Evolutionary conservation across 2,888 invertebrate species (phyloP).

Genomic region (Rhagonycha fulva): DNA sequence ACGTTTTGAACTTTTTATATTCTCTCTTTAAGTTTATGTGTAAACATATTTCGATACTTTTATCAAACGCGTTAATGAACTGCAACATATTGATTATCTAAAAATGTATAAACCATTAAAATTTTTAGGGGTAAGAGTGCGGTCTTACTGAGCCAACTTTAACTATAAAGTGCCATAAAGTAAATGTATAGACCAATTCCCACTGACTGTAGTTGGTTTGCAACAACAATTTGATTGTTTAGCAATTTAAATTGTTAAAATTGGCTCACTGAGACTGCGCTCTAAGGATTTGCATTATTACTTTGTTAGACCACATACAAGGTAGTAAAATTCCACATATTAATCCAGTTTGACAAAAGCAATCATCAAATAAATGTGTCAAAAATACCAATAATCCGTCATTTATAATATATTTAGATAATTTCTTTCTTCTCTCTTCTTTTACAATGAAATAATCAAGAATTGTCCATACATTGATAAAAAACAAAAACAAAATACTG

Average conservation of each 20-base stretch:
- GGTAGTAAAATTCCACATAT: neutral
- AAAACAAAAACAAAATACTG: neutral
- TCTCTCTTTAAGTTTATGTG: too few relatives aligned
- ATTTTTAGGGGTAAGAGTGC: neutral
- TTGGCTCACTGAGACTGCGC: too few relatives aligned
- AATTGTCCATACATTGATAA: neutral
- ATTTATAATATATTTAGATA: neutral
- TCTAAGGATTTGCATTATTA: neutral
- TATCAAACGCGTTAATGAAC: neutral
- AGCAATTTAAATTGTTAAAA: too few relatives aligned
- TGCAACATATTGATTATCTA: neutral
- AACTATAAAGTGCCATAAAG: too few relatives aligned
- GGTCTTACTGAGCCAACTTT: too few relatives aligned
- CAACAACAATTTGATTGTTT: too few relatives aligned
- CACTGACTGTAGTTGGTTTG: too few relatives aligned
- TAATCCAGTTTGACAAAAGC: neutral
- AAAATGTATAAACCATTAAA: neutral
- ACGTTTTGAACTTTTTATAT: too few relatives aligned
- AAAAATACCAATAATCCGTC: neutral
- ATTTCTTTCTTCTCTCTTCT: neutral
- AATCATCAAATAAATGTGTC: neutral
- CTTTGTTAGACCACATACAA: neutral
- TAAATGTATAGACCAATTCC: too few relatives aligned
- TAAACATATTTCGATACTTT: too few relatives aligned
- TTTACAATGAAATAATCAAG: neutral